Conservation (phyloP, 2,113 vertebrate species). For the Toxostoma redivivum region DNA sequence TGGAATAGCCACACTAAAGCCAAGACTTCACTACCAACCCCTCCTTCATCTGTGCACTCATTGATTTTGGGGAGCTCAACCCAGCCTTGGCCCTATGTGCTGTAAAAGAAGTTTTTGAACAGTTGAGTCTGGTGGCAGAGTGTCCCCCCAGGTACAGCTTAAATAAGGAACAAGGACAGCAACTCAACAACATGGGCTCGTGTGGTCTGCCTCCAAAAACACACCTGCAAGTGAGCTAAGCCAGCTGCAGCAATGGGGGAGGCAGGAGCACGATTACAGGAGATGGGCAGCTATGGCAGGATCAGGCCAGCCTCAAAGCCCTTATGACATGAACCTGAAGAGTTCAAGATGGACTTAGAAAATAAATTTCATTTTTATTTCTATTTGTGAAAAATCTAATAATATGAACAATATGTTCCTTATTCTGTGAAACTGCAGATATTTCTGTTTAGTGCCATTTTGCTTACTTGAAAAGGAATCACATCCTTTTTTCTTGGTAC, state of each 20-base stretch:
- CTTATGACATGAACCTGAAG: background rate
- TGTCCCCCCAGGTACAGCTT: rapidly evolving
- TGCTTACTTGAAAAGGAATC: background rate
- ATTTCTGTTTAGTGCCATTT: background rate
- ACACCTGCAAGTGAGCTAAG: background rate
- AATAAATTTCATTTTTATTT: background rate
- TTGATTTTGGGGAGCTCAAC: background rate
- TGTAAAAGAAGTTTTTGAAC: background rate
- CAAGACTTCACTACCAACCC: background rate
- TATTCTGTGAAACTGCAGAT: background rate
- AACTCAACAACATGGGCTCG: background rate
- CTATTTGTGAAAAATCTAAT: background rate
- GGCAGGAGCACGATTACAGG: background rate
- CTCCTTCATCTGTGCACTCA: background rate
- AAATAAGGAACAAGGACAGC: background rate
- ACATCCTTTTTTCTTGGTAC: background rate
- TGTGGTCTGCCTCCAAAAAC: background rate
- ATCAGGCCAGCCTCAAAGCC: background rate
- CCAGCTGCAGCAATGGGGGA: background rate
- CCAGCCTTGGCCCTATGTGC: rapidly evolving
- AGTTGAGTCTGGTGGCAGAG: background rate
- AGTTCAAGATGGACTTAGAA: background rate
- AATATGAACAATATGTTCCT: background rate
- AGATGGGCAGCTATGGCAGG: rapidly evolving
- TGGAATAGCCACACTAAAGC: background rate